These are phyloP conservation scores for Plagodis pulveraria DNA, from an alignment of 2,888 invertebrate genomes.

Conservation along the genomic window DNA sequence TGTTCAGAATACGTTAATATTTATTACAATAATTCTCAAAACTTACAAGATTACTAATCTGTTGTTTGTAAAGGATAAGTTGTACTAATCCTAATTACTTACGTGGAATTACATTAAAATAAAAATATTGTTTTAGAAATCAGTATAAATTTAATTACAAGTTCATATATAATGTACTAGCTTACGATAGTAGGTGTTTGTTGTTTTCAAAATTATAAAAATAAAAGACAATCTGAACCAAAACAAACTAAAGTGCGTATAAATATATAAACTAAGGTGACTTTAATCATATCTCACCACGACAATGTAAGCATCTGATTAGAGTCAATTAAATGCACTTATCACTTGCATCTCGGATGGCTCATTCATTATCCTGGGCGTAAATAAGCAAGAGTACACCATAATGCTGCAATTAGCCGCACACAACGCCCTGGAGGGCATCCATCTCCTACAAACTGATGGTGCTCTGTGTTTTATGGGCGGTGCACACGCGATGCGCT, in stretches of 20 bases:
- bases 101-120: no score
- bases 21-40: no score
- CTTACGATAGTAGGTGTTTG: no score
- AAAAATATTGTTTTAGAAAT: no score
- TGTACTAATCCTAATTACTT: no score
- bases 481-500: slow-evolving; percentile 53
- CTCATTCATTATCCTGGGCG: slow-evolving; percentile 46
- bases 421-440: slow-evolving; percentile 43
- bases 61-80: no score
- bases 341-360: slow-evolving; percentile 36
- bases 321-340: slow-evolving; percentile 37
- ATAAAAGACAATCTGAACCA: neutral
- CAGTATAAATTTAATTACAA: no score
- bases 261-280: neutral
- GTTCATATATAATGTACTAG: no score
- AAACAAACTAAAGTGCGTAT: neutral
- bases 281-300: neutral
- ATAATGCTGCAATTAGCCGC: slow-evolving; percentile 60
- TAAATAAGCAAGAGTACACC: slow-evolving; percentile 53
- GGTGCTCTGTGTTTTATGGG: slow-evolving; percentile 50
- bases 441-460: slow-evolving; percentile 42
- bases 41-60: no score
- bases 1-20: no score
- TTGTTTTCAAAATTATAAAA: neutral
- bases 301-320: slow-evolving; percentile 33